Percentiles rank a stretch among this genome's conserved stretches.
Conservation (phyloP, 2,113 vertebrate genomes). For the Eupsittula cactorum region DNA sequence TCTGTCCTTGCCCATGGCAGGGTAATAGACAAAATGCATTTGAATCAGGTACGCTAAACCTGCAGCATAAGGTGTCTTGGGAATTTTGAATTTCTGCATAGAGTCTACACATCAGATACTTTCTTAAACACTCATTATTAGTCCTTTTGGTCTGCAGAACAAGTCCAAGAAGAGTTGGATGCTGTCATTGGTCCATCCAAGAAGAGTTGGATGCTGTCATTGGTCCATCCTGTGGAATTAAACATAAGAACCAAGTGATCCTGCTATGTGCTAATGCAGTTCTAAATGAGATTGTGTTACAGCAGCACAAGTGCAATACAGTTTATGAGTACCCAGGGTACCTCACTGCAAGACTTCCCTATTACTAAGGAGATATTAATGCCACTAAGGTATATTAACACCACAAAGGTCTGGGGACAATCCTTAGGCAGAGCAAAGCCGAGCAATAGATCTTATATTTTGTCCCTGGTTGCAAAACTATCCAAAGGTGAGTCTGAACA, state of each 20-base stretch:
- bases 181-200: background rate
- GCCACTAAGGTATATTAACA: background rate
- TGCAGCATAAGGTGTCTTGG: background rate
- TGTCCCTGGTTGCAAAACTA: background rate
- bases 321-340: background rate
- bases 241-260: background rate
- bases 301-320: background rate
- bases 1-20: background rate
- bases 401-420: background rate
- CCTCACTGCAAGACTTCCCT: background rate
- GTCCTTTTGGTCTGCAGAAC: background rate
- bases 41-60: background rate
- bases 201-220: too few relatives aligned
- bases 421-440: background rate
- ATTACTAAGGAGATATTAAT: background rate
- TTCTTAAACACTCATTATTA: background rate
- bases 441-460: background rate
- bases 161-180: background rate
- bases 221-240: background rate
- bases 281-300: background rate
- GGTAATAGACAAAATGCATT: background rate
- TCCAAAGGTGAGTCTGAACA: background rate
- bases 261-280: background rate
- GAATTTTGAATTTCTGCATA: background rate
- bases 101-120: background rate